These are phyloP conservation scores for Mustelus asterias DNA, from an alignment of 2,113 vertebrate genomes.

Conservation along the genomic window DNA sequence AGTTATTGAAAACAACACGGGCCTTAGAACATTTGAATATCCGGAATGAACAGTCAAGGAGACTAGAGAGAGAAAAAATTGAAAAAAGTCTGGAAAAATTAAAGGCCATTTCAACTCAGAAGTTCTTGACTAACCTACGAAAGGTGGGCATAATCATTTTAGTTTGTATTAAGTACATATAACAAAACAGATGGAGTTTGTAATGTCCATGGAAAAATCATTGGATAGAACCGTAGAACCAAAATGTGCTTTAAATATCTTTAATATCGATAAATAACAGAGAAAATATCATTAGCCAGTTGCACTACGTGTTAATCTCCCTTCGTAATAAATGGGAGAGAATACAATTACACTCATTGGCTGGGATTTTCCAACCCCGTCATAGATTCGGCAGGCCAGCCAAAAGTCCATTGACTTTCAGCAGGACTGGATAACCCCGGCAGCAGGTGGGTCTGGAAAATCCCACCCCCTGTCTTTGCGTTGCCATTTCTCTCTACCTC, in stretches of 20 bases:
- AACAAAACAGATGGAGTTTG: neutral
- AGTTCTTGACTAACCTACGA: neutral
- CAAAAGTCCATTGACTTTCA: too few relatives aligned
- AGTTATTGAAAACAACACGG: constrained; percentile 41
- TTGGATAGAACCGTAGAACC: neutral
- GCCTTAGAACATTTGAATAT: constrained; percentile 39
- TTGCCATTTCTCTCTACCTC: neutral
- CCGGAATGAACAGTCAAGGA: constrained; percentile 41
- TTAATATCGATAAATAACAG: neutral
- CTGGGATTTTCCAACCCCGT: too few relatives aligned
- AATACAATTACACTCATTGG: neutral
- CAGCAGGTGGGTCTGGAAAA: too few relatives aligned
- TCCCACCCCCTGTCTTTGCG: too few relatives aligned
- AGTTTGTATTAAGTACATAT: neutral
- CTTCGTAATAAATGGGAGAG: neutral
- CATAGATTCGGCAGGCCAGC: too few relatives aligned
- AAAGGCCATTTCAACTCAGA: constrained; percentile 23
- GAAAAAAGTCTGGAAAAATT: constrained; percentile 40
- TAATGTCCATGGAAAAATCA: neutral
- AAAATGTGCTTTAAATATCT: neutral
- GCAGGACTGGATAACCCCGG: too few relatives aligned
- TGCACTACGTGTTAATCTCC: neutral
- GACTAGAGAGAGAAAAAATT: constrained; percentile 42
- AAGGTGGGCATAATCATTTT: neutral
- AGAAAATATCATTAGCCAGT: neutral